Evolutionary conservation across 1,140 invertebrate genomes (phyloP), one percentile per base, ranked within the genome.

Genomic region (Hycleus phaleratus): DNA sequence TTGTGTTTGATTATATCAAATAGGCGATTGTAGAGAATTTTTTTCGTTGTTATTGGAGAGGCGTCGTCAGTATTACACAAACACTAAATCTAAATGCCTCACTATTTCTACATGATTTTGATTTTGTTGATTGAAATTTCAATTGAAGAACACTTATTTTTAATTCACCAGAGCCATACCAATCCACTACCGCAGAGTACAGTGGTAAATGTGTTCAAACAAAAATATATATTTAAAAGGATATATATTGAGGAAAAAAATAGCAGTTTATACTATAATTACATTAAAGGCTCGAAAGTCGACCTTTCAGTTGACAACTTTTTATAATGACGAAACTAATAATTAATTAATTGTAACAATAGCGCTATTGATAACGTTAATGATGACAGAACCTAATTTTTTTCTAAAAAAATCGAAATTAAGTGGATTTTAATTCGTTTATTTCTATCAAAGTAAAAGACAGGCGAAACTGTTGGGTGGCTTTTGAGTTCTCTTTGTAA

Each of bases 181-280:
- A 67, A 63, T 68, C 68, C 65, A 69, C 64, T 64, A 66, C 61
- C 54, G 56, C 60, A 62, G 55, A 47, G 53, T 55, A 58, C 62
- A 66, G 66, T 67, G 66, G 64, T 68, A 56, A 68, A 69, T 69
- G 68, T 69, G 68, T 69, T 69, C 68, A 69, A 68, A 50, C 18
- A 50, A 44, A 44, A 53, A 54, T 42, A n/a, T 42, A 11, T 42
- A 42, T 4, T 7, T 42, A 11, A 42, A 42, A 42, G 32, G 32
- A 32, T 32, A 32, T 32, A 32, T 32, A 18, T 18, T 18, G 18
- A 18, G 18, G 18, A 18, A 60, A 60, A 63, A 60, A 32, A 56
- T 64, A 64, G 59, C 59, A 65, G 60, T 65, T 65, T 62, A 49
- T 65, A 65, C 58, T 60, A 32, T 32, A 32, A 32, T 7, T 32